A percentile compares a stretch with the other conserved stretches of the same genome.
These are phyloP conservation scores for Paracanthobrama guichenoti DNA, from an alignment of 2,113 vertebrate genomes.

Conservation along the genomic window DNA sequence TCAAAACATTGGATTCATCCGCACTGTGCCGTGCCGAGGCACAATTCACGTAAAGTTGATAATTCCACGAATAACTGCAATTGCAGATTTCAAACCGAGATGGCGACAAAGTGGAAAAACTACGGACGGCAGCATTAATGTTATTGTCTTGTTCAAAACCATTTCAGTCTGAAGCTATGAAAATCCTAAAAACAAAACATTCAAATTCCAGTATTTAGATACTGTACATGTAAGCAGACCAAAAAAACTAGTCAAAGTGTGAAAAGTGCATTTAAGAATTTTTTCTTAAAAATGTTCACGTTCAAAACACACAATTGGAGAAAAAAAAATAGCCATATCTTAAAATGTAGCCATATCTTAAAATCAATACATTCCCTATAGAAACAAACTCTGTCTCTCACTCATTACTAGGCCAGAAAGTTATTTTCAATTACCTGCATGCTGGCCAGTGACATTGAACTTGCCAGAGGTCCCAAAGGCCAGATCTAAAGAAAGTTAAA, in stretches of 20 bases:
- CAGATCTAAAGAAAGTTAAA: conserved; percentile 31
- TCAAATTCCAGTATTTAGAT: background rate
- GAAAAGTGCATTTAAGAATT: background rate
- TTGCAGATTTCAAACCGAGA: too few relatives aligned
- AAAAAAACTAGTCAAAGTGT: background rate
- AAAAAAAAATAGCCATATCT: background rate
- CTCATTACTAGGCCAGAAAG: conserved; percentile 21
- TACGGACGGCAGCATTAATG: too few relatives aligned
- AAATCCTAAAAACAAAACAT: background rate
- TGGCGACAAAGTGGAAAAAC: too few relatives aligned
- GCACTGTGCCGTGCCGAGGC: too few relatives aligned
- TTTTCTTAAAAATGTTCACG: background rate
- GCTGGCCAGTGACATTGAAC: conserved; percentile 25
- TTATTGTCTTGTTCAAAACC: too few relatives aligned
- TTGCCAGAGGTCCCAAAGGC: background rate
- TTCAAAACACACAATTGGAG: background rate
- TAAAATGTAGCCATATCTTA: too few relatives aligned
- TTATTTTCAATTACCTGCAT: conserved; percentile 38
- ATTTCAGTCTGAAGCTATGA: too few relatives aligned
- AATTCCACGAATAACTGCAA: too few relatives aligned
- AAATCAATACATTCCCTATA: background rate
- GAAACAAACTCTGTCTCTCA: background rate
- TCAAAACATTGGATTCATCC: too few relatives aligned
- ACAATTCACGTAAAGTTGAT: too few relatives aligned
- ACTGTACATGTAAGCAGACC: background rate